These are phyloP conservation scores for Mugil cephalus DNA, from an alignment of 2,113 vertebrate species.

Conservation along the genomic window DNA sequence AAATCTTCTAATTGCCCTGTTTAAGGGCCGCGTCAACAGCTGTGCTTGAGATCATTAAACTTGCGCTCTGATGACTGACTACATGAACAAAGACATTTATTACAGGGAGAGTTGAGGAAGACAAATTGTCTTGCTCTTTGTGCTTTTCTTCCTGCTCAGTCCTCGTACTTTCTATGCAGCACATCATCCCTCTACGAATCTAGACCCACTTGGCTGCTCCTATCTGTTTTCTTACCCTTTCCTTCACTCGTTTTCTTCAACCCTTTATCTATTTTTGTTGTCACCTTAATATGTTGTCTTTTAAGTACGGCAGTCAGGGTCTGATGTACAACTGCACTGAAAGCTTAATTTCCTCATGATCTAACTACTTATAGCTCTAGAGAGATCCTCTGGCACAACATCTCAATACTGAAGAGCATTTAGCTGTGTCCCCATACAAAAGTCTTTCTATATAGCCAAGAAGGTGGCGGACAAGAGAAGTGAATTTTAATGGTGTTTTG, in stretches of 20 bases:
- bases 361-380: not conserved
- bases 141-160: constrained; percentile 5
- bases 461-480: constrained; percentile 14
- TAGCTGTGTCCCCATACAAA: not conserved
- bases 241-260: not conserved
- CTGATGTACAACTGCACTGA: not conserved
- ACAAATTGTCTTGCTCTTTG: constrained; percentile 27
- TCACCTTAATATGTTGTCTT: not conserved
- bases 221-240: not conserved
- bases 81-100: constrained; percentile 49
- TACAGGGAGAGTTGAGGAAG: constrained; percentile 3
- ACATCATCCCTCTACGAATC: not conserved
- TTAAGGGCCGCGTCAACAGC: constrained; percentile 69
- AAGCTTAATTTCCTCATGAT: constrained; percentile 9
- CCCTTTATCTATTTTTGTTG: not conserved
- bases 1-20: constrained; percentile 67
- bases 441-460: not conserved
- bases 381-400: constrained; percentile 6
- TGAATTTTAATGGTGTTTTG: constrained; percentile 49
- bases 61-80: constrained; percentile 49
- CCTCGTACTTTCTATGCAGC: constrained; percentile 8
- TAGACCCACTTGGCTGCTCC: not conserved
- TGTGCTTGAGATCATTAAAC: constrained; percentile 70
- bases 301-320: constrained; percentile 6
- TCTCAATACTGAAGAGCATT: constrained; percentile 10